Percentiles rank a stretch among this genome's conserved stretches.
These are phyloP conservation scores for Nycticorax nycticorax DNA, from an alignment of 2,113 vertebrate genomes.

Conservation along the genomic window DNA sequence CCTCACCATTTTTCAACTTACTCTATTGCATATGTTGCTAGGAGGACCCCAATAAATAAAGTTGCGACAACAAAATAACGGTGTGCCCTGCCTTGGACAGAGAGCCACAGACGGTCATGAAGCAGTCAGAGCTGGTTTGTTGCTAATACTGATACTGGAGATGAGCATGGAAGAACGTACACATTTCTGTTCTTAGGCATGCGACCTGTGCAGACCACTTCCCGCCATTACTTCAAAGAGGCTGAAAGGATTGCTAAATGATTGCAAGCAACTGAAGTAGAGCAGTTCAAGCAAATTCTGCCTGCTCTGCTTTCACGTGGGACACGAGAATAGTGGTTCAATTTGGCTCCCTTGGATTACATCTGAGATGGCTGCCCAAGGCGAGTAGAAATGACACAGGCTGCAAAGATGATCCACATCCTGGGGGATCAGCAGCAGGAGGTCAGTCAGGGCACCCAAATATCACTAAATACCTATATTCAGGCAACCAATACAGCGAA, in stretches of 20 bases:
- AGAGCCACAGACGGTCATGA: fast-evolving
- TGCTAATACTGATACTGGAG: not conserved
- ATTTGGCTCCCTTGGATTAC: not conserved
- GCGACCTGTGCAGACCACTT: not conserved
- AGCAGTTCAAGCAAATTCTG: not conserved
- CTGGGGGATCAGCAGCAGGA: not conserved
- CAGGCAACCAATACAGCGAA: not conserved
- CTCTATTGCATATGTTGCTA: not conserved
- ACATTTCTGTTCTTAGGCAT: not conserved
- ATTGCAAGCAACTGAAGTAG: not conserved
- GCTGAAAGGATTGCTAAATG: not conserved
- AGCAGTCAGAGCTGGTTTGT: not conserved
- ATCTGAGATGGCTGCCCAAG: not conserved
- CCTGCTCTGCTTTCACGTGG: not conserved
- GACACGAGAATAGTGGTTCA: not conserved
- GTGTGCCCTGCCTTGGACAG: not conserved
- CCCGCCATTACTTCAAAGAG: not conserved
- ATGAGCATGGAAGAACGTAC: not conserved
- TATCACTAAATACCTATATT: not conserved
- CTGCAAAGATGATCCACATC: not conserved
- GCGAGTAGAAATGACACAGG: not conserved
- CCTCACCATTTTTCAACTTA: not conserved
- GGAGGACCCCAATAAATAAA: not conserved
- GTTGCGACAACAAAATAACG: not conserved
- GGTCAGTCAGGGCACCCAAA: not conserved